Evolutionary conservation across 2,113 vertebrate species (phyloP).

Genomic region (Astur gentilis): DNA sequence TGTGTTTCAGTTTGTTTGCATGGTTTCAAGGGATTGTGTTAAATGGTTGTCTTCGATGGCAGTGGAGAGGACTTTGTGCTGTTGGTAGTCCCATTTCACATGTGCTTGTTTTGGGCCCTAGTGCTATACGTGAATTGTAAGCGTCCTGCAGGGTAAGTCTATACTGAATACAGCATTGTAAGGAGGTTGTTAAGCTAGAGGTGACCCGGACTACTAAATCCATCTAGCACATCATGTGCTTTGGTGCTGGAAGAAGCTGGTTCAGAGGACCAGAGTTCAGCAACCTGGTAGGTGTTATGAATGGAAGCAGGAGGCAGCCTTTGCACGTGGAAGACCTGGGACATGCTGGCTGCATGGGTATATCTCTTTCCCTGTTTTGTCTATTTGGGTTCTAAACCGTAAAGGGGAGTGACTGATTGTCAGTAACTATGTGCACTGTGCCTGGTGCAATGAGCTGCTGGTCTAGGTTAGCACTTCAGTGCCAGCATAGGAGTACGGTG

Average conservation of each 20-base stretch:
- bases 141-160: background rate
- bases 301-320: background rate
- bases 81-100: background rate
- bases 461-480: background rate
- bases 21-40: background rate
- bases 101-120: too few species aligned
- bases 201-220: background rate
- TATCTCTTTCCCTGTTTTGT: background rate
- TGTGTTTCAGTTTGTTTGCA: background rate
- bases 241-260: background rate
- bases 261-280: too few species aligned
- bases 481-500: background rate
- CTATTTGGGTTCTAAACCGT: background rate
- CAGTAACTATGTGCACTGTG: background rate
- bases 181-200: background rate
- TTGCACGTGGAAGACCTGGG: rapidly evolving
- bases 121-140: rapidly evolving
- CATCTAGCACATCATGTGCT: background rate
- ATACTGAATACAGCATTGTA: background rate
- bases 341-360: background rate
- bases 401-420: background rate
- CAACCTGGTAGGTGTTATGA: background rate
- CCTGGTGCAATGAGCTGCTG: background rate
- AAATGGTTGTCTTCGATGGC: background rate
- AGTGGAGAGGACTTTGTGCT: background rate